phyloP scores from a whole-genome alignment of 2,888 invertebrate genomes.

The Clitarchus hookeri region DNA sequence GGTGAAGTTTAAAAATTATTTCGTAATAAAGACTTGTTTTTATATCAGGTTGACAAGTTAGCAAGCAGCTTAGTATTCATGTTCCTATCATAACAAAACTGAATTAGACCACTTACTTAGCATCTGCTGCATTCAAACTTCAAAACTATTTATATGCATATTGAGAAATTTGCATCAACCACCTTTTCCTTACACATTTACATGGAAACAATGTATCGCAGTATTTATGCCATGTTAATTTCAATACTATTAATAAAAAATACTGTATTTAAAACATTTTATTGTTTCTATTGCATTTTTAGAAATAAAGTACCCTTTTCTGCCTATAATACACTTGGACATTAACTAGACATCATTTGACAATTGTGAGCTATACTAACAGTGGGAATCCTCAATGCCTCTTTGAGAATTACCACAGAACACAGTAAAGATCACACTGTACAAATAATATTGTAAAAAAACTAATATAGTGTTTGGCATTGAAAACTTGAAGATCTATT shows the following conservation, averaged over 20 bases:
- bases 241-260: background rate
- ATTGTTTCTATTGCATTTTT: background rate
- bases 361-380: background rate
- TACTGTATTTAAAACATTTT: background rate
- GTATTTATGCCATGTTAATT: background rate
- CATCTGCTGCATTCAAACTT: too few relatives aligned
- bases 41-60: background rate
- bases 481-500: too few relatives aligned
- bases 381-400: conserved; percentile 23
- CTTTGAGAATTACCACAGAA: conserved; percentile 15
- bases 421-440: background rate
- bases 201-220: background rate
- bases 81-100: background rate
- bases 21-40: too few relatives aligned
- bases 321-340: background rate
- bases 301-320: background rate
- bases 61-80: background rate
- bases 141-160: too few relatives aligned
- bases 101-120: too few relatives aligned
- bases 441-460: background rate
- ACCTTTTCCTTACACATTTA: too few relatives aligned
- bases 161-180: too few relatives aligned
- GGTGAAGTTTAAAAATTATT: too few relatives aligned
- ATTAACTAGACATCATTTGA: background rate
- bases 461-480: too few relatives aligned